These are phyloP conservation scores for Polymixis flavicincta DNA, from an alignment of 2,888 invertebrate genomes.

Conservation along the genomic window DNA sequence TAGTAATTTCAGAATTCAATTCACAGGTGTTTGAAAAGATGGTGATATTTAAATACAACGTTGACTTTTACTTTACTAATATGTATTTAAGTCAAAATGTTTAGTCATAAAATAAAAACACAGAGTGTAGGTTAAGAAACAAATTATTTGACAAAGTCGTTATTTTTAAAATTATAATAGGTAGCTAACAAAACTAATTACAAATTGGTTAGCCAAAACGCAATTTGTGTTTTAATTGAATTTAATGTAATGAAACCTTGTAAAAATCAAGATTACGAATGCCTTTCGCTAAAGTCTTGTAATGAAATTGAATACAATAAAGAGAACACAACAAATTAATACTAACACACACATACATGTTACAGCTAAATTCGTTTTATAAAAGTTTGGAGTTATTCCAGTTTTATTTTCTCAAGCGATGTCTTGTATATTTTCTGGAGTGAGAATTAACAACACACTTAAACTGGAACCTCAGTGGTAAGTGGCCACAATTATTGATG, in stretches of 20 bases:
- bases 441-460: conserved; percentile 30
- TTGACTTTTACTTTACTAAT: background rate
- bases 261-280: background rate
- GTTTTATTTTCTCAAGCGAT: conserved; percentile 6
- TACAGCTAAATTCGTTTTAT: background rate
- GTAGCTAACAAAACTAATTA: conserved; percentile 18
- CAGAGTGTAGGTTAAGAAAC: conserved; percentile 16
- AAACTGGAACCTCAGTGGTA: conserved; percentile 38
- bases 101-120: conserved; percentile 8
- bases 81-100: background rate
- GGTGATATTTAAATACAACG: background rate
- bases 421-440: conserved; percentile 1
- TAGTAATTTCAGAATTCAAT: conserved; percentile 16
- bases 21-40: conserved; percentile 5
- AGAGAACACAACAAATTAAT: conserved; percentile 13
- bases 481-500: conserved; percentile 26
- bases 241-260: conserved; percentile 18
- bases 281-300: background rate
- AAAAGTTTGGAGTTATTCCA: conserved; percentile 21
- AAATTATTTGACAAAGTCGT: conserved; percentile 34
- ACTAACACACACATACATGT: conserved; percentile 5
- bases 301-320: conserved; percentile 21
- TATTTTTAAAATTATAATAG: conserved; percentile 19
- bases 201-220: conserved; percentile 12
- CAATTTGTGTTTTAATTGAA: conserved; percentile 29